phyloP scores from a whole-genome alignment of 1,140 invertebrate genomes.

The Anastatus disparis region DNA sequence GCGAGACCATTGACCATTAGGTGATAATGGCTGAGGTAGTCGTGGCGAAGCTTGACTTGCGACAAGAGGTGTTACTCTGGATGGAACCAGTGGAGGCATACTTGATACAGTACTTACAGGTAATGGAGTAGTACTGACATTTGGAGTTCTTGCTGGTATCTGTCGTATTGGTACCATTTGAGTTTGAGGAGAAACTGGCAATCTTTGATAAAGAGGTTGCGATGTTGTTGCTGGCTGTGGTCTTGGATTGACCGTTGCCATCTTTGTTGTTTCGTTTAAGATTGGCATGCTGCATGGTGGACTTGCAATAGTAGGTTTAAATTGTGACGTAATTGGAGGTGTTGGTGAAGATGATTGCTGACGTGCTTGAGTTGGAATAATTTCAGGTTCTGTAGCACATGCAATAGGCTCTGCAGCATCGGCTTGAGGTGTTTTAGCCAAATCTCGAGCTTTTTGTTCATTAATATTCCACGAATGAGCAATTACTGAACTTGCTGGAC shows the following conservation, averaged over 20 bases:
- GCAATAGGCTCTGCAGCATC: slow-evolving; percentile 45
- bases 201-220: slow-evolving; percentile 59
- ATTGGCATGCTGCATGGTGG: slow-evolving; percentile 47
- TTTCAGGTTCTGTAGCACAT: slow-evolving; percentile 43
- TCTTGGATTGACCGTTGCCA: slow-evolving; percentile 49
- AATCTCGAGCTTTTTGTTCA: slow-evolving; percentile 51
- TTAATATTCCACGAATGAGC: slow-evolving; percentile 58
- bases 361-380: slow-evolving; percentile 18
- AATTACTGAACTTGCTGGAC: slow-evolving; percentile 55
- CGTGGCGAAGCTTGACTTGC: slow-evolving; percentile 53
- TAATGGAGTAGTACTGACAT: slow-evolving; percentile 42
- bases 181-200: slow-evolving; percentile 57
- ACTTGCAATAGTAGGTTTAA: slow-evolving; percentile 47
- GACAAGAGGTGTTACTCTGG: slow-evolving; percentile 53
- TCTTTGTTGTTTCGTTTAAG: slow-evolving; percentile 44
- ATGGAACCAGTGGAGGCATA: slow-evolving; percentile 46
- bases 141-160: slow-evolving; percentile 45
- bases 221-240: slow-evolving; percentile 43
- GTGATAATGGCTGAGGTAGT: slow-evolving; percentile 55
- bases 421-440: slow-evolving; percentile 43
- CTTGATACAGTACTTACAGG: not conserved
- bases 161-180: slow-evolving; percentile 58
- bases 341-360: slow-evolving; percentile 24
- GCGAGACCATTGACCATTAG: slow-evolving; percentile 61
- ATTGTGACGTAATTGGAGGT: slow-evolving; percentile 49